A percentile compares a stretch with the other conserved stretches of the same genome.
Conservation (phyloP, 2,888 invertebrate genomes). For the Xylocampa areola region DNA sequence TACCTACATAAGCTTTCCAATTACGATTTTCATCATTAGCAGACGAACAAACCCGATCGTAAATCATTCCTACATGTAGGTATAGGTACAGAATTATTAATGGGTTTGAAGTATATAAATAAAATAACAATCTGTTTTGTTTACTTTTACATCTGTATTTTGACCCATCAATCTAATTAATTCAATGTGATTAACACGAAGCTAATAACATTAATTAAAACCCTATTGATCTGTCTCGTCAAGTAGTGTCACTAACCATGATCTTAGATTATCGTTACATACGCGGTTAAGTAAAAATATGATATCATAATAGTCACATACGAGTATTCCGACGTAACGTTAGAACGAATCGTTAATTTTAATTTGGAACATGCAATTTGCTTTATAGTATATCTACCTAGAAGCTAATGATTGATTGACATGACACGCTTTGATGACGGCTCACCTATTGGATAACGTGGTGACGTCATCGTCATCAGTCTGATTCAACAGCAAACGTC, state of each 20-base stretch:
- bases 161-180: slow-evolving; percentile 40
- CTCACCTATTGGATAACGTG: slow-evolving; percentile 61
- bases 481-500: slow-evolving; percentile 72
- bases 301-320: slow-evolving; percentile 29
- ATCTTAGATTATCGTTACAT: slow-evolving; percentile 28
- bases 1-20: slow-evolving; percentile 4
- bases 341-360: background rate
- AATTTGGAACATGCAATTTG: background rate
- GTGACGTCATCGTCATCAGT: slow-evolving; percentile 67
- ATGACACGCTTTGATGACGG: slow-evolving; percentile 47
- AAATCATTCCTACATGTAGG: background rate
- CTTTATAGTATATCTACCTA: slow-evolving; percentile 4
- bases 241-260: slow-evolving; percentile 41
- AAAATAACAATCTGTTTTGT: slow-evolving; percentile 25
- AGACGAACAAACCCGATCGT: background rate
- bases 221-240: slow-evolving; percentile 36
- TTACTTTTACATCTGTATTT: slow-evolving; percentile 32
- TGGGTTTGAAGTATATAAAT: slow-evolving; percentile 14
- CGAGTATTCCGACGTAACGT: background rate
- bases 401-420: slow-evolving; percentile 30
- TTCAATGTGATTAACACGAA: slow-evolving; percentile 40
- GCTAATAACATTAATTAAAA: slow-evolving; percentile 48
- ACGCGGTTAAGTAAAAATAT: slow-evolving; percentile 31
- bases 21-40: background rate
- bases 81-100: slow-evolving; percentile 19